Evolutionary conservation across 2,113 vertebrate genomes (phyloP).

Genomic region (Oryzias melastigma): DNA sequence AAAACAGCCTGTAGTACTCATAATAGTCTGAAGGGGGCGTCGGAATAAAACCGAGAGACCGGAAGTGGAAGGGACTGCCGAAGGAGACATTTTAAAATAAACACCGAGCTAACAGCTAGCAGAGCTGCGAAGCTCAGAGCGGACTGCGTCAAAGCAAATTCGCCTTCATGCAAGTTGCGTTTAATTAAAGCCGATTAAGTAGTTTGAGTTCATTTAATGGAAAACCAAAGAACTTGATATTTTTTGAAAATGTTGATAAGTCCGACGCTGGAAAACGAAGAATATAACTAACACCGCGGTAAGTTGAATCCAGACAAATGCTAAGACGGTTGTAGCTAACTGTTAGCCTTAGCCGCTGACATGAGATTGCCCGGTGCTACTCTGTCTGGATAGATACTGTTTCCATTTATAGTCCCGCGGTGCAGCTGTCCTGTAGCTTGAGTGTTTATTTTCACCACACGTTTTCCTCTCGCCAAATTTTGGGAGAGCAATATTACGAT

Average conservation of each 20-base stretch:
- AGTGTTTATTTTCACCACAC: constrained; percentile 23
- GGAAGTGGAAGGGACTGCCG: constrained; percentile 72
- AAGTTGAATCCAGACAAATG: constrained; percentile 51
- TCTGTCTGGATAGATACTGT: constrained; percentile 17
- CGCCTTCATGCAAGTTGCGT: constrained; percentile 13
- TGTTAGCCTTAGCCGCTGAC: constrained; percentile 45
- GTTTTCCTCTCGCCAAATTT: constrained; percentile 35
- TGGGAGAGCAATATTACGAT: constrained; percentile 17
- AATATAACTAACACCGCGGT: constrained; percentile 63
- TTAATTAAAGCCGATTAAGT: background rate
- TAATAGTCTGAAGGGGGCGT: background rate
- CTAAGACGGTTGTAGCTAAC: constrained; percentile 33
- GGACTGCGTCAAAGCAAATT: constrained; percentile 49
- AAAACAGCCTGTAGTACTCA: too few species aligned
- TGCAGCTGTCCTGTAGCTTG: constrained; percentile 36
- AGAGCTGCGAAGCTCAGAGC: constrained; percentile 52
- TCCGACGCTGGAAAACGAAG: constrained; percentile 44
- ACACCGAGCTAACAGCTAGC: constrained; percentile 62
- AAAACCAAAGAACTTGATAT: background rate
- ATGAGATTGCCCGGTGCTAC: constrained; percentile 30
- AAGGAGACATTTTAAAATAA: constrained; percentile 80
- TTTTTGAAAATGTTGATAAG: constrained; percentile 63
- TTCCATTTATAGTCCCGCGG: constrained; percentile 52
- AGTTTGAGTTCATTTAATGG: background rate
- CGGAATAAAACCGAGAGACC: background rate